phyloP scores from a whole-genome alignment of 2,797 vertebrate species.

The Rhabdophis nuchalis region DNA sequence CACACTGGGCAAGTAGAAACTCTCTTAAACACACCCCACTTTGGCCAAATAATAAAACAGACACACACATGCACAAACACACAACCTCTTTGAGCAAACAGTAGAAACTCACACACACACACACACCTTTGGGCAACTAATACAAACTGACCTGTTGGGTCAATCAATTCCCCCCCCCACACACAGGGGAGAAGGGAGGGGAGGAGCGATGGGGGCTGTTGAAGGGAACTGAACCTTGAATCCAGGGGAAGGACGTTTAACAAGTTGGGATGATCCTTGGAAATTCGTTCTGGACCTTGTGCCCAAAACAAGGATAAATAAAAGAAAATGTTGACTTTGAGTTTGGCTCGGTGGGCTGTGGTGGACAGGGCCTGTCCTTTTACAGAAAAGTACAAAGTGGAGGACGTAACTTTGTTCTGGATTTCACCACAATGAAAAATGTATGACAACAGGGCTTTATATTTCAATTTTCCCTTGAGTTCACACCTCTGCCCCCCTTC shows the following conservation, averaged over 20 bases:
- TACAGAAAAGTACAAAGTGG: neutral
- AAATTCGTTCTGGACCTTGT: neutral
- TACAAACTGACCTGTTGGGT: no score
- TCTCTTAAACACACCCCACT: no score
- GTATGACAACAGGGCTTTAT: neutral
- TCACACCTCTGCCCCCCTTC: neutral
- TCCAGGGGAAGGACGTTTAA: neutral
- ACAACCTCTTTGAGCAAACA: no score
- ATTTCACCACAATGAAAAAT: neutral
- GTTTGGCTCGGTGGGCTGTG: fast-evolving
- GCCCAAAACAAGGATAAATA: neutral
- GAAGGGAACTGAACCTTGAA: no score
- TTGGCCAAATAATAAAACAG: no score
- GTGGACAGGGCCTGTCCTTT: neutral
- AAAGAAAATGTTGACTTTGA: neutral
- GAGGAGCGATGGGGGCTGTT: neutral
- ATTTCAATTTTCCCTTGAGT: neutral
- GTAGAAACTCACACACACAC: no score
- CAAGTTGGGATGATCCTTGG: neutral
- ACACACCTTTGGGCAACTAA: no score
- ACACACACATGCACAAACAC: no score
- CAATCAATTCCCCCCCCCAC: no score
- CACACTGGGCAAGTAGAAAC: no score
- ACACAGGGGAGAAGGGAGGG: neutral
- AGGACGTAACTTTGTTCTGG: neutral